Percentiles rank a stretch among this genome's conserved stretches.
Evolutionary conservation across 92 coral and sea anemone species (phyloP).

Genomic region (Palythoa grandis): DNA sequence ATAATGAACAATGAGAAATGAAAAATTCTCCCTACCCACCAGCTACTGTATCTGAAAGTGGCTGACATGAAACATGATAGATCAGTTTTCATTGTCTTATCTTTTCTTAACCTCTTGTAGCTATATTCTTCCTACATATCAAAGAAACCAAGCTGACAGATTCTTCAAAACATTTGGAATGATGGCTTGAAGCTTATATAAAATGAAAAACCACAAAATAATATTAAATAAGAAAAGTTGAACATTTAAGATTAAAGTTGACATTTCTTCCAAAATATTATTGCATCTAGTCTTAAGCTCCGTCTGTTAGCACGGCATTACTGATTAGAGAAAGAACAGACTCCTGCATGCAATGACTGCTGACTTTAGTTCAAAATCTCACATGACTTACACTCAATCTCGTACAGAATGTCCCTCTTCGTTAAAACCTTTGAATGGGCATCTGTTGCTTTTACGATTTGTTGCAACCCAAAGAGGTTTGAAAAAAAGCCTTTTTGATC

Average conservation of each 20-base stretch:
- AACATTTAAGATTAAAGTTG: neutral
- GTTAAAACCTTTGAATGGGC: slow-evolving; percentile 94
- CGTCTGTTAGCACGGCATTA: neutral
- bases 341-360: neutral
- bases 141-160: neutral
- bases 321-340: neutral
- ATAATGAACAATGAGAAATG: too few relatives aligned
- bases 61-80: neutral
- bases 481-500: slow-evolving; percentile 41
- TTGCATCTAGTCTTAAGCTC: neutral
- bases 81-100: neutral
- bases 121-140: neutral
- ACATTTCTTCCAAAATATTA: neutral
- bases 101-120: neutral
- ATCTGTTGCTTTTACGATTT: slow-evolving; percentile 78
- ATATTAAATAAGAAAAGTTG: neutral
- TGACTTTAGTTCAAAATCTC: neutral
- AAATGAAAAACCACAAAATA: neutral
- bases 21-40: too few relatives aligned
- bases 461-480: slow-evolving; percentile 43
- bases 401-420: slow-evolving; percentile 76
- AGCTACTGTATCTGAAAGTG: too few relatives aligned
- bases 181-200: neutral
- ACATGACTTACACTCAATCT: slow-evolving; percentile 86
- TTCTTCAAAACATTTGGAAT: neutral